These are phyloP conservation scores for Zaprionus africanus DNA, from an alignment of 1,140 invertebrate genomes.

Conservation along the genomic window DNA sequence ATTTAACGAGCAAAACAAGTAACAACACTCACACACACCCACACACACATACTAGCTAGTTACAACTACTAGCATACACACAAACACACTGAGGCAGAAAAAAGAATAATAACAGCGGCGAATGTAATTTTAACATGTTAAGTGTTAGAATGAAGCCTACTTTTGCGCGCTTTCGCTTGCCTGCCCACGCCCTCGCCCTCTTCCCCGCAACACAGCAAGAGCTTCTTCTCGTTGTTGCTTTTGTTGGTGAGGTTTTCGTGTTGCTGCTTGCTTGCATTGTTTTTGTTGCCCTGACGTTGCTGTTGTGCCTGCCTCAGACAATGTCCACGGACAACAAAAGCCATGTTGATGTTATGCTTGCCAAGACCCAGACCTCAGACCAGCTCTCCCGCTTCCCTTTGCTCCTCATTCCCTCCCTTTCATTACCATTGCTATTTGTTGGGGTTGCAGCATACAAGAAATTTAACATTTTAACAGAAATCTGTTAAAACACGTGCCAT, in stretches of 20 bases:
- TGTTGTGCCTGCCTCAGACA: conserved; percentile 54
- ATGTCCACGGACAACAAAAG: conserved; percentile 72
- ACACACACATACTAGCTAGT: conserved; percentile 4
- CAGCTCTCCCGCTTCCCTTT: background rate
- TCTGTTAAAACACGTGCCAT: conserved; percentile 35
- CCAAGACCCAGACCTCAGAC: conserved; percentile 39
- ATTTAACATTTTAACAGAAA: conserved; percentile 33
- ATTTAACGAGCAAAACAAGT: conserved; percentile 67
- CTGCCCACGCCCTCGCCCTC: conserved; percentile 3
- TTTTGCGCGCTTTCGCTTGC: conserved; percentile 53
- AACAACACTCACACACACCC: conserved; percentile 27
- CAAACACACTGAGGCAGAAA: background rate
- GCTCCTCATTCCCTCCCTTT: background rate
- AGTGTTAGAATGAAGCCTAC: conserved; percentile 81
- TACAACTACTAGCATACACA: background rate
- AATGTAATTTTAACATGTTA: conserved; percentile 75
- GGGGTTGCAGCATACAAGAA: conserved; percentile 24
- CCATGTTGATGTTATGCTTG: conserved; percentile 49
- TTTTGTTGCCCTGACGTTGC: conserved; percentile 33
- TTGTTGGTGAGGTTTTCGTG: conserved; percentile 1
- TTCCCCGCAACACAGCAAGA: background rate
- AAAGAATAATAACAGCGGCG: conserved; percentile 46
- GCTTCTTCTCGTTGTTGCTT: conserved; percentile 23
- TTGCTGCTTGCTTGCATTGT: conserved; percentile 34
- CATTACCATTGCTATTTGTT: background rate